Evolutionary conservation across 2,888 invertebrate genomes (phyloP).

Genomic region (Gari tellinella): DNA sequence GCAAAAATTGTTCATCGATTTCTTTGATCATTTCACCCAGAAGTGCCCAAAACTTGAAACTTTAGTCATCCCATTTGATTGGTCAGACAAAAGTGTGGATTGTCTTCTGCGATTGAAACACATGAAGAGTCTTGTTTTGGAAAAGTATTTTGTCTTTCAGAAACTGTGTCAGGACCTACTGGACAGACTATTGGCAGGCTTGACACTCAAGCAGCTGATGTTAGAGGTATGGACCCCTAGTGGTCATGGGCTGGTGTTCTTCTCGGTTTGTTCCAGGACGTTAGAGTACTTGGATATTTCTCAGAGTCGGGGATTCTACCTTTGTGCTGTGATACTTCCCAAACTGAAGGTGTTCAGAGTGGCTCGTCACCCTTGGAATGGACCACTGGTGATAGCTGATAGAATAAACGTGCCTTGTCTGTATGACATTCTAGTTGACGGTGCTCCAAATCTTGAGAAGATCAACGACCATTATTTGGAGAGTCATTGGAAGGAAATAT

Average conservation of each 20-base stretch:
- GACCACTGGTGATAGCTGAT: slow-evolving; percentile 73
- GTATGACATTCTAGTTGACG: slow-evolving; percentile 74
- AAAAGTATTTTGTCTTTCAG: slow-evolving; percentile 81
- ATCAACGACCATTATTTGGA: slow-evolving; percentile 80
- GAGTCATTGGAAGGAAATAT: slow-evolving; percentile 67
- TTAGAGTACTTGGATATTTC: slow-evolving; percentile 82
- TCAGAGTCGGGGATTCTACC: slow-evolving; percentile 81
- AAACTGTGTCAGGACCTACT: slow-evolving; percentile 74
- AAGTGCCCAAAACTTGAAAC: slow-evolving; percentile 75
- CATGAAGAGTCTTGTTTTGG: slow-evolving; percentile 77
- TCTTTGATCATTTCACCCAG: slow-evolving; percentile 80
- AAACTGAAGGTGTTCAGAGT: slow-evolving; percentile 75
- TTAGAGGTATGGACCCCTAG: slow-evolving; percentile 83
- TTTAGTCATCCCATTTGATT: slow-evolving; percentile 82
- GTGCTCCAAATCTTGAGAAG: slow-evolving; percentile 76
- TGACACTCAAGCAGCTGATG: slow-evolving; percentile 75
- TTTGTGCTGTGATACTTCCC: slow-evolving; percentile 75
- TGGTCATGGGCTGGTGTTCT: slow-evolving; percentile 75
- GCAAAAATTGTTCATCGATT: slow-evolving; percentile 77
- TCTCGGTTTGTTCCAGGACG: slow-evolving; percentile 72
- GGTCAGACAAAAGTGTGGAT: slow-evolving; percentile 79
- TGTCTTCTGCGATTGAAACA: slow-evolving; percentile 75
- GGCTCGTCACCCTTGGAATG: slow-evolving; percentile 80
- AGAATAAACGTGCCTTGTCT: slow-evolving; percentile 78
- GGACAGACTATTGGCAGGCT: slow-evolving; percentile 67